Evolutionary conservation across 2,797 vertebrate genomes (phyloP).

Genomic region (Pampus argenteus): DNA sequence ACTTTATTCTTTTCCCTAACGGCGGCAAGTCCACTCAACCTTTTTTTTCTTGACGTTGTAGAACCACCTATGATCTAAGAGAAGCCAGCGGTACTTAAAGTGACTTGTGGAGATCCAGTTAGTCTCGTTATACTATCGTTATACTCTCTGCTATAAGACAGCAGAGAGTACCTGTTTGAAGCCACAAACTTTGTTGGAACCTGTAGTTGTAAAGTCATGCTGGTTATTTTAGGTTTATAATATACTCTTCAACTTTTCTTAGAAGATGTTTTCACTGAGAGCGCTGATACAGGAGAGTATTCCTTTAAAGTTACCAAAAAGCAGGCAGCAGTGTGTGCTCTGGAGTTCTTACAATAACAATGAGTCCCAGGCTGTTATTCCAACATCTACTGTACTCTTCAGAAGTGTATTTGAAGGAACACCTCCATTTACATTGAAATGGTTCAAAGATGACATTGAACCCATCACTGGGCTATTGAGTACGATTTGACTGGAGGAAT

Average conservation of each 20-base stretch:
- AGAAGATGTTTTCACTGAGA: conserved; percentile 68
- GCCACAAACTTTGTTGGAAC: conserved; percentile 91
- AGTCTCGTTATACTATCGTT: no score
- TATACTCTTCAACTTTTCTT: background rate
- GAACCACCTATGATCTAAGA: conserved; percentile 91
- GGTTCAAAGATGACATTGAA: conserved; percentile 93
- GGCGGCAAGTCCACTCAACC: conserved; percentile 7
- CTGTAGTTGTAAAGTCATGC: conserved; percentile 87
- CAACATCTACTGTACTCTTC: conserved; percentile 90
- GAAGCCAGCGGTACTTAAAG: conserved; percentile 88
- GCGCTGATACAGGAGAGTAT: conserved; percentile 91
- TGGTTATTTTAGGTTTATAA: conserved; percentile 92
- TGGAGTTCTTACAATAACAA: conserved; percentile 83
- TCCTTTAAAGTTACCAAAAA: conserved; percentile 89
- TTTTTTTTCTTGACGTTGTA: conserved; percentile 65
- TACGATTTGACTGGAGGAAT: conserved; percentile 88
- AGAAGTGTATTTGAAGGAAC: conserved; percentile 92
- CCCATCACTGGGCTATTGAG: conserved; percentile 88
- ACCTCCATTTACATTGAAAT: conserved; percentile 91
- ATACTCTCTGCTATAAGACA: conserved; percentile 88
- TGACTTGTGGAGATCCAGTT: conserved; percentile 90
- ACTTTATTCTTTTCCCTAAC: conserved; percentile 6
- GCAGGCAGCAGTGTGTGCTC: conserved; percentile 91
- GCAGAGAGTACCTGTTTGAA: conserved; percentile 89
- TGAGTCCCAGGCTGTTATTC: conserved; percentile 87